Conservation (phyloP, 2,888 invertebrate species). For the Lasioglossum pauxillum region DNA sequence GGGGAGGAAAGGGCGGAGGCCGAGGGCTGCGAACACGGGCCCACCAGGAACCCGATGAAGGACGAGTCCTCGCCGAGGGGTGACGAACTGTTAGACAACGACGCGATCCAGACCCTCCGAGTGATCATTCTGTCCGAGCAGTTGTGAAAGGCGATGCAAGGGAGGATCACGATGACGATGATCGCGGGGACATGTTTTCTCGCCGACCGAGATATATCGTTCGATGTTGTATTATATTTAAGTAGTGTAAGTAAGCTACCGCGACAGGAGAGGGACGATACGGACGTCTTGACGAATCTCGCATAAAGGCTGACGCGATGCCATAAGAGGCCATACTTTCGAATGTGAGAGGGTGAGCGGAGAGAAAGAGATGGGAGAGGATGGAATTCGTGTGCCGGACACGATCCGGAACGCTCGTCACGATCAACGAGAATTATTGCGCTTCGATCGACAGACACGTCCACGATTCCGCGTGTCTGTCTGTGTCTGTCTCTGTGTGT, state of each 20-base stretch:
- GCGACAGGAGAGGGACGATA: slow-evolving; percentile 44
- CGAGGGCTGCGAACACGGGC: slow-evolving; percentile 80
- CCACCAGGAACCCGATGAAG: slow-evolving; percentile 27
- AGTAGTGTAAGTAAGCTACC: slow-evolving; percentile 51
- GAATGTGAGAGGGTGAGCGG: neutral
- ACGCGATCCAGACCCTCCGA: slow-evolving; percentile 81
- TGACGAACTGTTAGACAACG: slow-evolving; percentile 79
- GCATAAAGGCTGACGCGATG: slow-evolving; percentile 72
- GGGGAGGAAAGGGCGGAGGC: slow-evolving; percentile 82
- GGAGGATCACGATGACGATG: neutral
- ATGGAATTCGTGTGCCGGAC: neutral
- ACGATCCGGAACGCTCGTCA: neutral
- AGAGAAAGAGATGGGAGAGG: neutral
- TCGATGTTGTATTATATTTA: slow-evolving; percentile 67
- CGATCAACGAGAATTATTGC: neutral
- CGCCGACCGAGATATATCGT: slow-evolving; percentile 50
- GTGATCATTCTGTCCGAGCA: slow-evolving; percentile 83
- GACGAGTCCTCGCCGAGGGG: slow-evolving; percentile 69
- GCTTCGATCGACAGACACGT: neutral
- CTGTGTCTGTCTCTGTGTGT: neutral
- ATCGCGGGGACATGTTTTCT: slow-evolving; percentile 11
- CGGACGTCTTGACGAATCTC: slow-evolving; percentile 39
- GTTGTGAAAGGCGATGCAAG: slow-evolving; percentile 75
- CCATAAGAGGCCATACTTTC: slow-evolving; percentile 78
- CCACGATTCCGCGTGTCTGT: neutral